These are phyloP conservation scores for Paracanthobrama guichenoti DNA, from an alignment of 2,113 vertebrate species.

Conservation along the genomic window DNA sequence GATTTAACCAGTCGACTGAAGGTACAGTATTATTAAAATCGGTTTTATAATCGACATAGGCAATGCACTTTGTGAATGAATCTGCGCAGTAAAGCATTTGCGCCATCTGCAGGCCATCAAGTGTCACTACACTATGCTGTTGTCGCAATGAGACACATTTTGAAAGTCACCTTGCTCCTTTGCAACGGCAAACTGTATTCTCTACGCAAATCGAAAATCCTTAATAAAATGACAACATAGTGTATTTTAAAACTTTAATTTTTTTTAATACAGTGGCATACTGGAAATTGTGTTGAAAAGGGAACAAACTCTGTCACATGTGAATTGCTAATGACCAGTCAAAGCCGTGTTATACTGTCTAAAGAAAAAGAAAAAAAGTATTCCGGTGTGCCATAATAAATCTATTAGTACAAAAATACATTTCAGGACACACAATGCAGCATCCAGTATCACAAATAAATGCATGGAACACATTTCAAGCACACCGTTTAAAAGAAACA, in stretches of 20 bases:
- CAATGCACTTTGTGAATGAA: neutral
- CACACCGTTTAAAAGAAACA: constrained; percentile 81
- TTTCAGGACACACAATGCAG: constrained; percentile 97
- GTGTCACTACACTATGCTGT: neutral
- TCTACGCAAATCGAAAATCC: constrained; percentile 67
- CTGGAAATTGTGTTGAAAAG: constrained; percentile 90
- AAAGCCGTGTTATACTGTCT: constrained; percentile 87
- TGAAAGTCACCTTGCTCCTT: constrained; percentile 3
- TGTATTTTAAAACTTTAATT: constrained; percentile 99
- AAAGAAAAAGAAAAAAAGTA: constrained; percentile 78
- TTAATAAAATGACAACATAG: constrained; percentile 56
- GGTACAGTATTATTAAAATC: neutral
- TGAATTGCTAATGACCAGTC: constrained; percentile 91
- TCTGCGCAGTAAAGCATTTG: neutral
- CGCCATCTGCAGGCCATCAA: constrained; percentile 36
- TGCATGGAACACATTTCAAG: constrained; percentile 86
- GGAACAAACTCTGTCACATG: constrained; percentile 85
- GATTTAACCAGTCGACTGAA: neutral
- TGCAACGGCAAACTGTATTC: neutral
- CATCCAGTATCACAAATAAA: constrained; percentile 94
- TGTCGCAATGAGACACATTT: constrained; percentile 8
- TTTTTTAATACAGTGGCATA: constrained; percentile 87
- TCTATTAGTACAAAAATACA: constrained; percentile 99
- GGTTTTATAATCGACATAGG: neutral
- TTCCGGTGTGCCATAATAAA: constrained; percentile 96